These are phyloP conservation scores for Manacus vitellinus DNA, from an alignment of 2,113 vertebrate genomes.

Conservation along the genomic window DNA sequence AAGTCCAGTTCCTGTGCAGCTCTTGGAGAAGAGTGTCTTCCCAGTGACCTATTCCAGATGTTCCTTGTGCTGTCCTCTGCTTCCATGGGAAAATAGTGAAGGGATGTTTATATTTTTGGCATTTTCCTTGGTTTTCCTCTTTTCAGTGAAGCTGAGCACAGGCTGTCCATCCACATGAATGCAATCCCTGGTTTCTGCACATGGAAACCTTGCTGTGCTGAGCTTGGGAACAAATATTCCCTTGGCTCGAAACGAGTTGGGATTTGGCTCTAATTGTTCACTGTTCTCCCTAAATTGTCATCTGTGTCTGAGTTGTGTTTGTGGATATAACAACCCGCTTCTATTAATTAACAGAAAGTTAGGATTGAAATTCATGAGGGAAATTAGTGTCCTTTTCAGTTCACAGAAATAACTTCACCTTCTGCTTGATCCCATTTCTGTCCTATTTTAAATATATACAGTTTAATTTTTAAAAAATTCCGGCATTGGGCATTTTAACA, in stretches of 20 bases:
- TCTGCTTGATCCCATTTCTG: neutral
- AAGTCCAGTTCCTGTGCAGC: neutral
- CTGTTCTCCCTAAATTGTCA: neutral
- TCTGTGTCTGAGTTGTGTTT: neutral
- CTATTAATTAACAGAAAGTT: neutral
- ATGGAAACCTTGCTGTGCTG: neutral
- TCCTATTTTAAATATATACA: neutral
- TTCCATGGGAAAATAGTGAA: fast-evolving
- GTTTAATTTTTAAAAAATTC: neutral
- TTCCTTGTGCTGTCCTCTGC: neutral
- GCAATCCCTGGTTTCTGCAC: neutral
- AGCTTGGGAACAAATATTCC: neutral
- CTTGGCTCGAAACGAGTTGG: neutral
- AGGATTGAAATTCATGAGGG: neutral
- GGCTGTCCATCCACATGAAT: fast-evolving
- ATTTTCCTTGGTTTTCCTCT: neutral
- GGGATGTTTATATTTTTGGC: neutral
- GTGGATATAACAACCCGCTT: neutral
- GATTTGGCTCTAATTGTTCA: neutral
- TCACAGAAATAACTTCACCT: neutral
- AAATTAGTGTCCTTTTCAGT: neutral
- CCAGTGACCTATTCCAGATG: too few relatives aligned
- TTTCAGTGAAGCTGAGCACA: neutral
- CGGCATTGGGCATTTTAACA: neutral
- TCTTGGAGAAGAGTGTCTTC: neutral